These are phyloP conservation scores for Ardeotis arabs DNA, from an alignment of 2,113 vertebrate species.

Conservation along the genomic window DNA sequence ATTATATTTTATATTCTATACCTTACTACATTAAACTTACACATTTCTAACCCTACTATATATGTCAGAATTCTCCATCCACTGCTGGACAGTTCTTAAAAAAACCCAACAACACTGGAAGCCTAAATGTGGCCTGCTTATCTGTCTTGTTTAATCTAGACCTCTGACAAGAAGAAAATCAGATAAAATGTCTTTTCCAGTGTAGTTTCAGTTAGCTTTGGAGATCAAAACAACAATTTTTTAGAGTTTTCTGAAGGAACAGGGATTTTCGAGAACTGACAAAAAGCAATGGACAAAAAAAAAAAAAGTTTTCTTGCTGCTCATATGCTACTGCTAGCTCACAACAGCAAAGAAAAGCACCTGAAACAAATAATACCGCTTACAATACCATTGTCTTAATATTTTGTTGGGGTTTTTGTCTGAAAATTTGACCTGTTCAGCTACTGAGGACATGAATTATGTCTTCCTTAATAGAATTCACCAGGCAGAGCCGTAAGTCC, in stretches of 20 bases:
- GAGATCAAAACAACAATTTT: neutral
- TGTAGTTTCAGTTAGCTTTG: neutral
- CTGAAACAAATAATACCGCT: neutral
- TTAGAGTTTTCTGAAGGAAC: neutral
- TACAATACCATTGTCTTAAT: neutral
- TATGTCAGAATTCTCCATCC: neutral
- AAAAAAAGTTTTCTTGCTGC: neutral
- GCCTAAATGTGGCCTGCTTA: neutral
- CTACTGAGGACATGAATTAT: neutral
- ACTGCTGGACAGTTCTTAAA: neutral
- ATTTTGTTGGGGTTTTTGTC: neutral
- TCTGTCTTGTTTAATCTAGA: neutral
- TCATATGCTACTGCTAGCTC: neutral
- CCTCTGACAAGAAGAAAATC: neutral
- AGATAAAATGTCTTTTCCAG: neutral
- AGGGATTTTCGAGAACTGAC: neutral
- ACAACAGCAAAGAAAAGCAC: neutral
- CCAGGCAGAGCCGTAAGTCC: neutral
- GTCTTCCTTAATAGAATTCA: neutral
- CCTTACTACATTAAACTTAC: neutral
- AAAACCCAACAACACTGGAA: neutral
- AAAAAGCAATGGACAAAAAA: neutral
- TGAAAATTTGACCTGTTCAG: neutral
- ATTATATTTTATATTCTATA: neutral
- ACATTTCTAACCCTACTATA: neutral